A percentile compares a stretch with the other conserved stretches of the same genome.
Evolutionary conservation across 2,888 invertebrate genomes (phyloP).

Genomic region (Fissipunctia ypsillon): DNA sequence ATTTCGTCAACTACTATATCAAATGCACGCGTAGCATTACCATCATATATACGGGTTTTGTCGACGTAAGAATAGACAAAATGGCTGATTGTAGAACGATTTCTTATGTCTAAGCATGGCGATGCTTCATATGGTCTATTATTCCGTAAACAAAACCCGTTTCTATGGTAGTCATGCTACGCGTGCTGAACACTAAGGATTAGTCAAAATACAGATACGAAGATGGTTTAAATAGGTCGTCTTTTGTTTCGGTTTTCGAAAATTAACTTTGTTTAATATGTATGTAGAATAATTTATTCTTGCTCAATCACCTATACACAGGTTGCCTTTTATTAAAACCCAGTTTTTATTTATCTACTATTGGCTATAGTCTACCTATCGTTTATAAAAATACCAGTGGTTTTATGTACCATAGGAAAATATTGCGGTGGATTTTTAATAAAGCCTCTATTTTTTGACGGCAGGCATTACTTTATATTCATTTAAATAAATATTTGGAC

Average conservation of each 20-base stretch:
- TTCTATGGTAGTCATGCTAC: too few species aligned
- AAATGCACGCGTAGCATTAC: too few species aligned
- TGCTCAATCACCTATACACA: neutral
- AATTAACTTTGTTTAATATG: neutral
- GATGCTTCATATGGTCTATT: too few species aligned
- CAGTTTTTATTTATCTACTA: neutral
- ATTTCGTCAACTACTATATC: neutral
- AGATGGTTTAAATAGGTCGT: neutral
- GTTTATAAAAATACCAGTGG: slow-evolving; percentile 24
- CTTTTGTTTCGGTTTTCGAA: neutral
- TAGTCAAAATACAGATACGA: neutral
- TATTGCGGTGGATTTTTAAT: slow-evolving; percentile 10
- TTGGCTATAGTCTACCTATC: neutral
- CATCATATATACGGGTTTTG: too few species aligned
- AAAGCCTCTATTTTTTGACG: slow-evolving; percentile 15
- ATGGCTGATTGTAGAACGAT: too few species aligned
- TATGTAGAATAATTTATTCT: neutral
- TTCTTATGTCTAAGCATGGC: too few species aligned
- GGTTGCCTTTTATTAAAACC: slow-evolving; percentile 6
- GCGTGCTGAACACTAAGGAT: too few species aligned
- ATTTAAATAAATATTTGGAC: slow-evolving; percentile 36
- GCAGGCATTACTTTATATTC: slow-evolving; percentile 19
- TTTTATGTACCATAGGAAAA: slow-evolving; percentile 19
- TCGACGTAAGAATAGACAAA: too few species aligned
- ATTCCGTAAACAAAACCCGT: too few species aligned